Conservation (phyloP, 2,888 invertebrate species). For the Magallana nippona region DNA sequence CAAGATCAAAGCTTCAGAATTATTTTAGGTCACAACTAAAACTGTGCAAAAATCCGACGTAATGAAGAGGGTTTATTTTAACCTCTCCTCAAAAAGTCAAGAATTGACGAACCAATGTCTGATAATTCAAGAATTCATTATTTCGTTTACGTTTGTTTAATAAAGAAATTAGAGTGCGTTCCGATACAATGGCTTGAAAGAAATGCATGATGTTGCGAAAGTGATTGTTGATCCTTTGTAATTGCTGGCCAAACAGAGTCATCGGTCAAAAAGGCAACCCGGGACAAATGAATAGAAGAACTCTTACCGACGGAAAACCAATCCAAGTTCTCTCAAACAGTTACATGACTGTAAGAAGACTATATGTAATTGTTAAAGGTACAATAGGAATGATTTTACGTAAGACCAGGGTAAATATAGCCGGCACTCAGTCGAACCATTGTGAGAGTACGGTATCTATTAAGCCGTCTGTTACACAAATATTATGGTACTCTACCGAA, state of each 20-base stretch:
- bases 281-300: neutral
- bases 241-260: neutral
- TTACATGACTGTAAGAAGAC: neutral
- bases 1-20: neutral
- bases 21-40: no score
- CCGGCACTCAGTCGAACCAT: neutral
- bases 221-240: neutral
- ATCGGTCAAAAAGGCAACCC: neutral
- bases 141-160: neutral
- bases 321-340: neutral
- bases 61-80: neutral
- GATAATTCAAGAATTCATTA: neutral
- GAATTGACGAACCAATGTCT: neutral
- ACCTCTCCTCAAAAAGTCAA: neutral
- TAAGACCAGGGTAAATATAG: slow-evolving; percentile 1
- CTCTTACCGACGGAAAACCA: no score
- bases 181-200: neutral
- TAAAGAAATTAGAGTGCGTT: neutral
- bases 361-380: neutral
- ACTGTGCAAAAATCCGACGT: no score
- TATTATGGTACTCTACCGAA: neutral
- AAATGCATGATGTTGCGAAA: neutral
- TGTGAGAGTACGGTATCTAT: neutral
- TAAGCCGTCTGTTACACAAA: neutral
- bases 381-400: neutral